Conservation (phyloP, 2,888 invertebrate species). For the Campoplex capitator region DNA sequence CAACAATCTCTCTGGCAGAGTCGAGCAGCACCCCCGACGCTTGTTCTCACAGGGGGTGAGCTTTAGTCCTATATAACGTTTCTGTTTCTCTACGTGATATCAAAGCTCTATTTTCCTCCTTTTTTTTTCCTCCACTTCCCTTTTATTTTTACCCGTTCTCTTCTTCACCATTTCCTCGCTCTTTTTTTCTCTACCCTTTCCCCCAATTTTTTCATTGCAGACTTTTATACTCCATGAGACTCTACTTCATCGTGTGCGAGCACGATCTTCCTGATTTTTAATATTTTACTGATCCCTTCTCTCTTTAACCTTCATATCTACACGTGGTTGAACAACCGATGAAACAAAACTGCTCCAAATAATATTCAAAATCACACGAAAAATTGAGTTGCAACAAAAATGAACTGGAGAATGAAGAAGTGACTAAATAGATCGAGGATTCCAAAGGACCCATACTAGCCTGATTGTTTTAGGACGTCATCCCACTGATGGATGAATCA, state of each 20-base stretch:
- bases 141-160: neutral
- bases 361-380: neutral
- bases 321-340: neutral
- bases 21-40: slow-evolving; percentile 35
- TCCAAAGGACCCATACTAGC: no score
- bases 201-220: neutral
- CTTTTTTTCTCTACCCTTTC: neutral
- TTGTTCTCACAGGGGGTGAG: slow-evolving; percentile 35
- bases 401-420: no score
- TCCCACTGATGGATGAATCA: no score
- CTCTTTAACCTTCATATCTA: neutral
- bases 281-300: neutral
- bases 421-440: no score
- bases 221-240: slow-evolving; percentile 3
- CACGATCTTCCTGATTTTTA: slow-evolving; percentile 23
- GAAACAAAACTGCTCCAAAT: neutral
- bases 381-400: neutral
- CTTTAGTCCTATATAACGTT: slow-evolving; percentile 22
- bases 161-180: neutral
- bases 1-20: slow-evolving; percentile 57
- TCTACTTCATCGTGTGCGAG: slow-evolving; percentile 24
- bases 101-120: neutral
- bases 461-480: no score
- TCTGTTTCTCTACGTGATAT: slow-evolving; percentile 55
- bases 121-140: neutral